Conservation (phyloP, 2,888 invertebrate species). For the Aromia moschata region DNA sequence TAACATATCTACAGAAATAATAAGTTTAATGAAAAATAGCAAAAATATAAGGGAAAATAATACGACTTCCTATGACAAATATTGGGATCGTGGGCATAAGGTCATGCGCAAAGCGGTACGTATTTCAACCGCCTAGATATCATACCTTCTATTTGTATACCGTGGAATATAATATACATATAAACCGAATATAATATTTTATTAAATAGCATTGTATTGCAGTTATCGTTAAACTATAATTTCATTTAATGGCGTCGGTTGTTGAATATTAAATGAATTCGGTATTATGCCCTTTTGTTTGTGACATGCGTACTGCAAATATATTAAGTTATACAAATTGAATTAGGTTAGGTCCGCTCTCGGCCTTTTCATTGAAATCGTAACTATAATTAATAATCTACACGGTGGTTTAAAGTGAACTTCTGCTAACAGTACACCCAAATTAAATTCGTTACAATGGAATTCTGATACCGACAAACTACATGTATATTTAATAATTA, state of each 20-base stretch:
- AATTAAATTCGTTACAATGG: conserved; percentile 28
- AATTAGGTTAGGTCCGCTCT: conserved; percentile 43
- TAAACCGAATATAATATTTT: too few relatives aligned
- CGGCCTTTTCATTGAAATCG: conserved; percentile 38
- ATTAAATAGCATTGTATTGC: conserved; percentile 33
- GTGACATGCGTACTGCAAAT: conserved; percentile 41
- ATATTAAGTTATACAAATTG: conserved; percentile 45
- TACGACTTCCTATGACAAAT: too few relatives aligned
- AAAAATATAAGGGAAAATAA: too few relatives aligned
- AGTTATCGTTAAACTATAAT: conserved; percentile 45
- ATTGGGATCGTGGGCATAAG: too few relatives aligned
- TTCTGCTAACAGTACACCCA: conserved; percentile 25
- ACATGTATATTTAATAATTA: conserved; percentile 19
- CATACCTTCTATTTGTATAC: too few relatives aligned
- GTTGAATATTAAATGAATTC: conserved; percentile 45
- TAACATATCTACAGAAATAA: too few relatives aligned
- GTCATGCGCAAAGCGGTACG: too few relatives aligned
- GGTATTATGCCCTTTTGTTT: conserved; percentile 42
- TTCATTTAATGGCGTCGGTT: conserved; percentile 41
- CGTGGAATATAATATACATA: too few relatives aligned
- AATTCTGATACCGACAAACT: conserved; percentile 20
- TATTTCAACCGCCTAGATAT: too few relatives aligned
- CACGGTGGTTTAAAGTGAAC: conserved; percentile 29
- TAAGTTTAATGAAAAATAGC: too few relatives aligned
- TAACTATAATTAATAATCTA: conserved; percentile 40